A percentile compares a stretch with the other conserved stretches of the same genome.
phyloP scores from a whole-genome alignment of 2,113 vertebrate genomes.

The Fulica atra region DNA sequence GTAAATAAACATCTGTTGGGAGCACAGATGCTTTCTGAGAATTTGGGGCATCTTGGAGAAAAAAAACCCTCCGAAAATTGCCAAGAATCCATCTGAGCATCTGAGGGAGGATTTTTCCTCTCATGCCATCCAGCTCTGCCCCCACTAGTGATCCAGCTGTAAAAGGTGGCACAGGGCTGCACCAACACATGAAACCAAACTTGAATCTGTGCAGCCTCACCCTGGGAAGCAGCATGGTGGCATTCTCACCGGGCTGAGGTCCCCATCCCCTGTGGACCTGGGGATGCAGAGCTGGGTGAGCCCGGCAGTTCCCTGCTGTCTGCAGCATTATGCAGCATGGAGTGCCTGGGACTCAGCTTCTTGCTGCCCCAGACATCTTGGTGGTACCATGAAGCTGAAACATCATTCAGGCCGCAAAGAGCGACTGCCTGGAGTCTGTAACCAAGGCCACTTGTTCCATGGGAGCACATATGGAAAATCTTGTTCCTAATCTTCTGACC shows the following conservation, averaged over 20 bases:
- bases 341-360: not conserved
- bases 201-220: not conserved
- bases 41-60: not conserved
- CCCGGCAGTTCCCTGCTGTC: not conserved
- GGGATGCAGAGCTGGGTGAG: fast-evolving
- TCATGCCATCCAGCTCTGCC: not conserved
- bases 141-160: not conserved
- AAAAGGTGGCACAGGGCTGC: not conserved
- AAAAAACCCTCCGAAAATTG: not conserved
- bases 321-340: not conserved
- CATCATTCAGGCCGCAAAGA: fast-evolving
- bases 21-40: not conserved
- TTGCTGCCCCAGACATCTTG: not conserved
- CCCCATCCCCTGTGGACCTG: fast-evolving
- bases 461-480: not conserved
- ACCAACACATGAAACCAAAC: not conserved
- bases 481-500: not conserved
- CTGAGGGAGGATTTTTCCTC: not conserved
- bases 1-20: not conserved
- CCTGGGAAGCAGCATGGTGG: fast-evolving
- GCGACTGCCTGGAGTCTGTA: not conserved
- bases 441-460: not conserved
- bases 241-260: not conserved
- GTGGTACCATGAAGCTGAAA: not conserved
- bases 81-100: not conserved